These are phyloP conservation scores for Himantopus leucocephalus DNA, from an alignment of 2,113 vertebrate genomes.

Conservation along the genomic window DNA sequence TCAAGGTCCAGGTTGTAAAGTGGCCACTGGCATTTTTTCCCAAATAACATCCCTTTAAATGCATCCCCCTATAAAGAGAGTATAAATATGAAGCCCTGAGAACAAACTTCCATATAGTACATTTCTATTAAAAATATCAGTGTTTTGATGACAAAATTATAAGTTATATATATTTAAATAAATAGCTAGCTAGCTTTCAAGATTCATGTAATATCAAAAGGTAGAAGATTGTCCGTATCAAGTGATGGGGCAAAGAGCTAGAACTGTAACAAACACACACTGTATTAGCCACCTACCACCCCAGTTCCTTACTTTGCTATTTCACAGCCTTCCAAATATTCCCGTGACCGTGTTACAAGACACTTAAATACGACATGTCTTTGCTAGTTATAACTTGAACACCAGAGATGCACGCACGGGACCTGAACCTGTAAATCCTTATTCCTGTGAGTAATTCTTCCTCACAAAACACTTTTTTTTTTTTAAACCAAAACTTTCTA, in stretches of 20 bases:
- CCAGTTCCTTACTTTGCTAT: neutral
- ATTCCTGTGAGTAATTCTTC: neutral
- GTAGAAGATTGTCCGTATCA: conserved; percentile 6
- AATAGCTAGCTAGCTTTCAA: conserved; percentile 25
- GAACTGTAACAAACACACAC: neutral
- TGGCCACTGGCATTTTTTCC: neutral
- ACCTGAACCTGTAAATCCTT: neutral
- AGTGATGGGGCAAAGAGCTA: neutral
- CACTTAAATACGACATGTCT: neutral
- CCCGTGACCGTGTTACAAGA: neutral
- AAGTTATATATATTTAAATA: conserved; percentile 3
- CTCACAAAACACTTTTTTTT: neutral
- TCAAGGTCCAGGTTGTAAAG: neutral
- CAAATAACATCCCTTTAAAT: conserved; percentile 8
- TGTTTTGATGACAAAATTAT: conserved; percentile 6
- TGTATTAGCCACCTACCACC: neutral
- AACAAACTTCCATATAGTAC: conserved; percentile 40
- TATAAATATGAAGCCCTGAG: conserved; percentile 58
- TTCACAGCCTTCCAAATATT: neutral
- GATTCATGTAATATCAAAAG: neutral
- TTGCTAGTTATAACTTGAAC: neutral
- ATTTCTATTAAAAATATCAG: conserved; percentile 17
- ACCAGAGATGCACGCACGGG: neutral
- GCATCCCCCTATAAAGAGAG: neutral
- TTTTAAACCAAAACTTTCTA: neutral